phyloP scores from a whole-genome alignment of 2,888 invertebrate species.

The Griposia aprilina region DNA sequence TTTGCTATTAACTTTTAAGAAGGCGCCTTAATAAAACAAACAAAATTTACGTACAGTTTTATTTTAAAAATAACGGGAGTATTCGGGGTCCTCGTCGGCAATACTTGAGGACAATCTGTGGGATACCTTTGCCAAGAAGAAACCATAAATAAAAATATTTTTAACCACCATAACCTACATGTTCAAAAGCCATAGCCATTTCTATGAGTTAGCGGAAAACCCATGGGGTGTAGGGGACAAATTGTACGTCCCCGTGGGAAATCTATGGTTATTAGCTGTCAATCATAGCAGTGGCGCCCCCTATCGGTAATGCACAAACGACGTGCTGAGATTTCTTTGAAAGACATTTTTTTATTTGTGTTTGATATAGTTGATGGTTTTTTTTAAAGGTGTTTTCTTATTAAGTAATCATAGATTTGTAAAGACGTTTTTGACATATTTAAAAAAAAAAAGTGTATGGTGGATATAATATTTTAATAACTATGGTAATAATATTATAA shows the following conservation, averaged over 20 bases:
- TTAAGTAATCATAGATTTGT: not conserved
- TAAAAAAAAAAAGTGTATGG: not conserved
- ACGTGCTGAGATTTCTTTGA: conserved; percentile 66
- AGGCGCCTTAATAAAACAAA: conserved; percentile 39
- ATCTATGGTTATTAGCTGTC: conserved; percentile 88
- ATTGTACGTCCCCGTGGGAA: conserved; percentile 83
- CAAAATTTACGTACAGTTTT: not conserved
- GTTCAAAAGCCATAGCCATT: conserved; percentile 42
- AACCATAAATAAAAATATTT: not conserved
- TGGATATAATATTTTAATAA: not conserved
- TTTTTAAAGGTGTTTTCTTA: not conserved
- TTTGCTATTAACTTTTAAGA: conserved; percentile 41
- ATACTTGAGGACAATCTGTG: not conserved
- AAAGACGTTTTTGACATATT: not conserved
- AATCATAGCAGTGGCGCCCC: conserved; percentile 77
- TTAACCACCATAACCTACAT: conserved; percentile 21
- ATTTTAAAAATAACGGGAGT: not conserved
- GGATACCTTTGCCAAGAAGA: not conserved
- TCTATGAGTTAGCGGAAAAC: conserved; percentile 63
- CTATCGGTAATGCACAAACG: conserved; percentile 63
- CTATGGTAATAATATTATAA: too few species aligned
- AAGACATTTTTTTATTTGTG: conserved; percentile 41
- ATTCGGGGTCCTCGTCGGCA: too few species aligned
- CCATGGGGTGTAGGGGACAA: conserved; percentile 77
- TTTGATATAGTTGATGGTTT: not conserved